phyloP scores from a whole-genome alignment of 2,113 vertebrate genomes.

The Dicerorhinus sumatrensis region DNA sequence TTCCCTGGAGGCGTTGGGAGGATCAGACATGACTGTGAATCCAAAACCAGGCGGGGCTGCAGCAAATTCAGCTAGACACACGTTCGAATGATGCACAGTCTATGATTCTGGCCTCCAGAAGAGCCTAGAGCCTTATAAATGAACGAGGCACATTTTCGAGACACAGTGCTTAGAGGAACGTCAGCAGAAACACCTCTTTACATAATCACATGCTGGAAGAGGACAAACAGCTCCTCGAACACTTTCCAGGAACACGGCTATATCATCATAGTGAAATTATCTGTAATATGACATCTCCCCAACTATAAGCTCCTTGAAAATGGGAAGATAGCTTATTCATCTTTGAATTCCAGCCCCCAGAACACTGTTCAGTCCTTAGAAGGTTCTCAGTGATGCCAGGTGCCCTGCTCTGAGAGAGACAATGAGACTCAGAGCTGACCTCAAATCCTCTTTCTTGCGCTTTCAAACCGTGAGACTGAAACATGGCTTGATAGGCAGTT shows the following conservation, averaged over 20 bases:
- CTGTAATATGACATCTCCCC: neutral
- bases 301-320: neutral
- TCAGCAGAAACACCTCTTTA: neutral
- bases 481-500: no score
- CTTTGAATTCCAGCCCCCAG: neutral
- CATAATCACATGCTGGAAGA: neutral
- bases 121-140: neutral
- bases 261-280: neutral
- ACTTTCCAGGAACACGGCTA: neutral
- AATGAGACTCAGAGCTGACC: neutral
- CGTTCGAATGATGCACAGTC: rapidly evolving
- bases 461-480: neutral
- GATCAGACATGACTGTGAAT: neutral
- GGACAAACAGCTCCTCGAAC: neutral
- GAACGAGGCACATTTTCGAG: neutral
- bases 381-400: no score
- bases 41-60: rapidly evolving
- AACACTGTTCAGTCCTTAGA: no score
- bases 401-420: neutral
- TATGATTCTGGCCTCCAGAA: neutral
- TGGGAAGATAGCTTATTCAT: neutral
- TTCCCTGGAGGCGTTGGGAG: neutral
- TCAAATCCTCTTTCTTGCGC: neutral
- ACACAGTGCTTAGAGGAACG: neutral
- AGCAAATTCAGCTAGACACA: neutral